Evolutionary conservation across 2,888 invertebrate genomes (phyloP), one percentile per base, ranked within the genome.

Genomic region (Lithophane ornitopus): DNA sequence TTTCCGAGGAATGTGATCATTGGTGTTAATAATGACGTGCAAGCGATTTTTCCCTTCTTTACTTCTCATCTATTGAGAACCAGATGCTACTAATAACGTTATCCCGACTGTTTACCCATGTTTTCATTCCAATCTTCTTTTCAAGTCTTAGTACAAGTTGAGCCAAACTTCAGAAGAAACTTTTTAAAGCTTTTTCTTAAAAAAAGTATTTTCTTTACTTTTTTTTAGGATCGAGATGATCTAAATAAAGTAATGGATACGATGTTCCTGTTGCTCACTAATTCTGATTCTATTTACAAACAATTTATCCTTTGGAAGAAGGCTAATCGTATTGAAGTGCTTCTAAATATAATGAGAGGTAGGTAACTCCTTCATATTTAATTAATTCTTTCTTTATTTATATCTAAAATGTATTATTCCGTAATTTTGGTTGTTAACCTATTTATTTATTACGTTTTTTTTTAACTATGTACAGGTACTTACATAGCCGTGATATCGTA

Each of bases 211-310:
- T n/a, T n/a, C n/a, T n/a, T n/a, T n/a, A n/a, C n/a, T n/a, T n/a
- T n/a, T n/a, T 80, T 82, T 73, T 80, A 94, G 94, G 92, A 90
- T 22, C 89, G 90, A 63, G 65, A 89, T 70, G 89, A 94, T 70
- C 76, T 90, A 41, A 88, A 92, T 54, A 91, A 91, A 83, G 90
- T 94, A 41, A 93, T 94, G 86, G 91, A 89, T 62, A 93, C 92
- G 16, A 88, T 94, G 89, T 93, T 92, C 82, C 82, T 94, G 70
- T 86, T 94, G 62, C 78, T 95, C 46, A 93, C 94, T 3, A 90
- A 93, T 80, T 90, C 92, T 3, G 92, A 91, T 78, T 88, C 88
- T 26, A 89, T 94, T 68, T 94, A 90, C 76, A 94, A 94, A 81
- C 90, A 92, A 88, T 61, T 91, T 28, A 78, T 92, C 6, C 77